phyloP scores from a whole-genome alignment of 2,797 vertebrate species.

The Anolis apletophallus region DNA sequence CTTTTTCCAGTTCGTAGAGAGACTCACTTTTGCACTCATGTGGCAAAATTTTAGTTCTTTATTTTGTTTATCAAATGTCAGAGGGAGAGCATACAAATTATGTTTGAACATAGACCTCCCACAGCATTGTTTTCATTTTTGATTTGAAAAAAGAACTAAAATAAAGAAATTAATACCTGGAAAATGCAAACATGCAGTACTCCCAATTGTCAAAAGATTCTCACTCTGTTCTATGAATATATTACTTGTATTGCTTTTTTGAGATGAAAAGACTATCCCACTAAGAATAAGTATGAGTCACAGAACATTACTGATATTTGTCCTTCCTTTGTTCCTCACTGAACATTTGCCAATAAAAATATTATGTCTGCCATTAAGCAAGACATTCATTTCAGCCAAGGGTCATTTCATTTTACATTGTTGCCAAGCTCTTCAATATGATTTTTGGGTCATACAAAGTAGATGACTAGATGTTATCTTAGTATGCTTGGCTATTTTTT shows the following conservation, averaged over 20 bases:
- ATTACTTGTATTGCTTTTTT: background rate
- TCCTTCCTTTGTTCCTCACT: background rate
- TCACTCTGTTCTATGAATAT: constrained; percentile 17
- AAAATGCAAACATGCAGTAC: background rate
- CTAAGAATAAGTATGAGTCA: background rate
- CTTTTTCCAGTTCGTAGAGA: background rate
- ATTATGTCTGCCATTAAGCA: background rate
- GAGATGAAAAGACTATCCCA: background rate
- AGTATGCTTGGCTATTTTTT: too few relatives aligned
- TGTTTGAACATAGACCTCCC: constrained; percentile 26
- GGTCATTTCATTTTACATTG: background rate
- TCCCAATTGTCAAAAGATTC: background rate
- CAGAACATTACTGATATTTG: background rate
- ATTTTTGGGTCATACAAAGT: too few relatives aligned
- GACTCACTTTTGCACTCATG: background rate
- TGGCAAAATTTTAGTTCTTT: background rate
- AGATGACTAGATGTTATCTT: too few relatives aligned
- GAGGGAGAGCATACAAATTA: constrained; percentile 3
- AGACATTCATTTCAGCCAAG: background rate
- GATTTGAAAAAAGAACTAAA: background rate
- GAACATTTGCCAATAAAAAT: background rate
- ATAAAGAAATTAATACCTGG: background rate
- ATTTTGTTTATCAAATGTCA: background rate
- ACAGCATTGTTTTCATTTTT: background rate
- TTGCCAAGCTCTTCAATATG: background rate